Evolutionary conservation across 2,888 invertebrate genomes (phyloP), one percentile per base, ranked within the genome.

Genomic region (Odontocerum albicorne): DNA sequence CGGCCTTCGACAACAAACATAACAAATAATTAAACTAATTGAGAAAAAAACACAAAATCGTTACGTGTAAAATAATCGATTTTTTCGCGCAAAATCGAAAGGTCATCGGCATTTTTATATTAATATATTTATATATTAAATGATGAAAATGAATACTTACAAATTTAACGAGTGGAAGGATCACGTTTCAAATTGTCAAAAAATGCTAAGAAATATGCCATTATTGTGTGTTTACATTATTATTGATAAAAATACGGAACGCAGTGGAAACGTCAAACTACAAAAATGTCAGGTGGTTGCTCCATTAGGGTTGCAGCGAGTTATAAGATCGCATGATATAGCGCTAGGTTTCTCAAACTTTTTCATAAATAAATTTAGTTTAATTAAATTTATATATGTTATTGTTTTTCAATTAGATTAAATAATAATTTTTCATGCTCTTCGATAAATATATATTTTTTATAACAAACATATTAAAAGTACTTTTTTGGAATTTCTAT

Each of bases 231-330:
- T 47, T 53, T 53, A 47, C 52, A 52, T 52, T 38, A 36, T 45
- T 45, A 47, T 49, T 13, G 27, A 40, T 40, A 53, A 53, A 47
- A 46, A 40, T 33, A 16, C 31, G 22, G 47, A 12, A 16, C 22
- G 17, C 22, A 19, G 22, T 35, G 20, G 15, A 53, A 53, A 53
- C 53, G 53, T 53, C 53, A 53, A 53, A 53, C 40, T 33, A 47
- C 22, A 39, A 13, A 53, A 53, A 53, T 47, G 53, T 53, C 53
- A 53, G 32, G 45, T n/a, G n/a, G n/a, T n/a, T n/a, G n/a, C n/a
- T n/a, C n/a, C n/a, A n/a, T n/a, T n/a, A n/a, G n/a, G n/a, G n/a
- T n/a, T n/a, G n/a, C n/a, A n/a, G n/a, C n/a, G n/a, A n/a, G n/a
- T n/a, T n/a, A n/a, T n/a, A n/a, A n/a, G n/a, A n/a, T n/a, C n/a